These are phyloP conservation scores for Tribolium madens DNA, from an alignment of 1,140 invertebrate genomes.

Conservation along the genomic window DNA sequence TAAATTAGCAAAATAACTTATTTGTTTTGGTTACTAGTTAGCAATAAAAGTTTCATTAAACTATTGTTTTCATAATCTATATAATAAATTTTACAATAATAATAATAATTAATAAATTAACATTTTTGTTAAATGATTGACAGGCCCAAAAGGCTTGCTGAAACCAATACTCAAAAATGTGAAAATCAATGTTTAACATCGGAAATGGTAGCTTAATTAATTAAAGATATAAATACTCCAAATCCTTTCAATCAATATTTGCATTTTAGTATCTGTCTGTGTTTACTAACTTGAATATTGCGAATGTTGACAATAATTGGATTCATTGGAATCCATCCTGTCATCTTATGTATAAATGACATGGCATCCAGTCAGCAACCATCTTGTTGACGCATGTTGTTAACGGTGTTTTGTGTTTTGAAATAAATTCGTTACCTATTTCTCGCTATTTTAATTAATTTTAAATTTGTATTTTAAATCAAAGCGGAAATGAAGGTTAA, in stretches of 20 bases:
- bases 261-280: neutral
- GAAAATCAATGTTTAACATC: no score
- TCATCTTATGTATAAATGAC: neutral
- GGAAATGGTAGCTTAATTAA: neutral
- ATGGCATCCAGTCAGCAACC: neutral
- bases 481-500: neutral
- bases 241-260: neutral
- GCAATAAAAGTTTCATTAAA: no score
- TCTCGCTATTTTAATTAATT: neutral
- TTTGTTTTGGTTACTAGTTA: no score
- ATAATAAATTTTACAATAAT: no score
- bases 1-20: no score
- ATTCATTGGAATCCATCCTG: neutral
- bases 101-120: no score
- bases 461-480: neutral
- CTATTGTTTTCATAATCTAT: no score
- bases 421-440: neutral
- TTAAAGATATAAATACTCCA: neutral
- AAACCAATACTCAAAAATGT: no score
- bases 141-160: no score
- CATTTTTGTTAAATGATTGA: no score
- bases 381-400: neutral
- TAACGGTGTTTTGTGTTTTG: neutral
- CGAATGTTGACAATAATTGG: neutral
- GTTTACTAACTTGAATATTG: neutral